Base-by-base conservation (phyloP, 2,797 vertebrate species). In the Myotis daubentonii region DNA sequence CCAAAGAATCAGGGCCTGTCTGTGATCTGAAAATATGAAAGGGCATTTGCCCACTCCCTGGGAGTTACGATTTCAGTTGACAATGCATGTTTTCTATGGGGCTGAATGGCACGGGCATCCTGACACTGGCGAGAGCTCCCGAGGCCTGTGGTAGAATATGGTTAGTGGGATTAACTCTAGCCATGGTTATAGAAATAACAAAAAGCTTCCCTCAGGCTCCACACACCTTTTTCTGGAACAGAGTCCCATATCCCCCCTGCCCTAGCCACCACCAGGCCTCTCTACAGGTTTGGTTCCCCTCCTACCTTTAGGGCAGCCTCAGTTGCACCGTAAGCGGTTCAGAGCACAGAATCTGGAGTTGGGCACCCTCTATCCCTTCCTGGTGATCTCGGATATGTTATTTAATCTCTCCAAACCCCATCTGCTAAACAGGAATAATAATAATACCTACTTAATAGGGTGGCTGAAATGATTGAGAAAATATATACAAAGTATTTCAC, bases 31-130 rank as follows among this genome's bases (percentile, higher is more conserved):
- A 79, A 44, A 71, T 20, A 68, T 1, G 4, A 78, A 38, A 53
- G 74, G 8, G 6, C 33, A 20, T 25, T 30, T 33, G 53, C 38
- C 90, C 81, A n/a, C 84, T 20, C 76, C 71, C 87, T 8, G 0
- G 87, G 89, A 97, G 96, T 97, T 97, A 94, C 93, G 92, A 79
- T 95, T 95, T 95, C 83, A 44, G 79, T 65, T 0, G 0, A 81
- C 95, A 84, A 55, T n/a, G 91, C 76, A 62, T 75, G 38, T 70
- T 97, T 94, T 94, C 74, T 85, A 49, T 72, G 30, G 72, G 81
- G 84, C 75, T 95, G 96, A 97, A 97, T 20, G 92, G 60, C 93
- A 93, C 91, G 90, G 91, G 96, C 93, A 89, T 96, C 96, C 72
- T 75, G 95, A 96, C n/a, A 28, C 38, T 62, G 30, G n/a, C n/a